These are phyloP conservation scores for Empis livida DNA, from an alignment of 2,888 invertebrate genomes.

Conservation along the genomic window DNA sequence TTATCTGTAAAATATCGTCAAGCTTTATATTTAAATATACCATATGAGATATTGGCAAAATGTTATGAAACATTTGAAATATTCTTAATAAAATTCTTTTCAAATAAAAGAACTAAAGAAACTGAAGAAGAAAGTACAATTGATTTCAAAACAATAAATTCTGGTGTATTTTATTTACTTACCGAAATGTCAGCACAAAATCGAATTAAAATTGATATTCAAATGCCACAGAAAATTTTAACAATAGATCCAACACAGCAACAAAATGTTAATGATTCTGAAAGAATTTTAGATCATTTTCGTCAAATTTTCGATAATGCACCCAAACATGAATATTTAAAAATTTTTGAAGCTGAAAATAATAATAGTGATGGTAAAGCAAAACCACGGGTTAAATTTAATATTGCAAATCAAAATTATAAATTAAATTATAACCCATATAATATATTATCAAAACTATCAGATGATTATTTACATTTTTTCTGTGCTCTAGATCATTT, in stretches of 20 bases:
- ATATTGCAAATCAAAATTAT: constrained; percentile 29
- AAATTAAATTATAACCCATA: constrained; percentile 26
- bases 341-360: constrained; percentile 23
- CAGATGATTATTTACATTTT: constrained; percentile 27
- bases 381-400: constrained; percentile 23
- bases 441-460: constrained; percentile 28
- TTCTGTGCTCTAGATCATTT: constrained; percentile 29
- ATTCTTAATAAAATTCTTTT: constrained; percentile 13
- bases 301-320: constrained; percentile 30
- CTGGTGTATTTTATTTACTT: constrained; percentile 39
- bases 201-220: constrained; percentile 20
- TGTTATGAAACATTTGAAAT: constrained; percentile 18
- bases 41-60: constrained; percentile 22
- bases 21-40: constrained; percentile 25
- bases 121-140: constrained; percentile 10
- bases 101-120: not conserved
- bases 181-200: constrained; percentile 36
- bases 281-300: constrained; percentile 31
- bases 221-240: constrained; percentile 28
- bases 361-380: constrained; percentile 13
- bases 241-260: constrained; percentile 28
- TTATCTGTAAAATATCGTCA: constrained; percentile 35
- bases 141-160: constrained; percentile 33
- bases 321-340: constrained; percentile 30
- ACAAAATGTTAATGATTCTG: constrained; percentile 20